A percentile compares a stretch with the other conserved stretches of the same genome.
Evolutionary conservation across 1,140 invertebrate genomes (phyloP).

Genomic region (Andrena cerasifolii): DNA sequence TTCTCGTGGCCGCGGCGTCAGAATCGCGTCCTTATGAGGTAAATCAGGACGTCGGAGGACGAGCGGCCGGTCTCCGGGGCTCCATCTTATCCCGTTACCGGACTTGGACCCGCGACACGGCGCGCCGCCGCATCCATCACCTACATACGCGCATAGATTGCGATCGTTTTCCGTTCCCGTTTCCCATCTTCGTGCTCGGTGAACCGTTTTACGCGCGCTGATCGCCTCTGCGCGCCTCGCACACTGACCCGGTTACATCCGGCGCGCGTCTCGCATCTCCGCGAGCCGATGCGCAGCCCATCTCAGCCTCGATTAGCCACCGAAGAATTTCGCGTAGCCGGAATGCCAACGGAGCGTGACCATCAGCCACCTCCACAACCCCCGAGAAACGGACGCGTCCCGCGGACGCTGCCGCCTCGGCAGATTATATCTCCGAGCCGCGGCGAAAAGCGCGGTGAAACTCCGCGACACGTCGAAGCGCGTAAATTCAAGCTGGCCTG

Average conservation of each 20-base stretch:
- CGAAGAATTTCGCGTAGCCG: slow-evolving; percentile 11
- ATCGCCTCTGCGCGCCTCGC: not conserved
- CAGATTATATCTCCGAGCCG: not conserved
- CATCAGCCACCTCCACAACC: not conserved
- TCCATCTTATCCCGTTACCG: slow-evolving; percentile 59
- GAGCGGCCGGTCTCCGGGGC: slow-evolving; percentile 48
- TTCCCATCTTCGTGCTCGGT: slow-evolving; percentile 34
- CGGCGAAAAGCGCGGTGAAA: slow-evolving; percentile 48
- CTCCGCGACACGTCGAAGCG: slow-evolving; percentile 37
- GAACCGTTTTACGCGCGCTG: slow-evolving; percentile 18
- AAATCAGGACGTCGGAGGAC: slow-evolving; percentile 57
- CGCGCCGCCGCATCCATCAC: slow-evolving; percentile 52
- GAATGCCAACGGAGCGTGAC: slow-evolving; percentile 19
- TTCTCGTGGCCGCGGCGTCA: not conserved
- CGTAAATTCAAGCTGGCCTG: slow-evolving; percentile 36
- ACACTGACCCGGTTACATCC: slow-evolving; percentile 30
- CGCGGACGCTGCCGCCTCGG: not conserved
- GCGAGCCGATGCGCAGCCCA: not conserved
- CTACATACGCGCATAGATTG: slow-evolving; percentile 61
- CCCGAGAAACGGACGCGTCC: not conserved
- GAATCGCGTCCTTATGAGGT: slow-evolving; percentile 54
- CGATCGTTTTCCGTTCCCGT: slow-evolving; percentile 61
- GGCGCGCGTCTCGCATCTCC: not conserved
- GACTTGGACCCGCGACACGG: slow-evolving; percentile 35
- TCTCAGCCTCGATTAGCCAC: slow-evolving; percentile 17